These are phyloP conservation scores for Proales similis DNA, from an alignment of 1,140 invertebrate genomes.

Conservation along the genomic window DNA sequence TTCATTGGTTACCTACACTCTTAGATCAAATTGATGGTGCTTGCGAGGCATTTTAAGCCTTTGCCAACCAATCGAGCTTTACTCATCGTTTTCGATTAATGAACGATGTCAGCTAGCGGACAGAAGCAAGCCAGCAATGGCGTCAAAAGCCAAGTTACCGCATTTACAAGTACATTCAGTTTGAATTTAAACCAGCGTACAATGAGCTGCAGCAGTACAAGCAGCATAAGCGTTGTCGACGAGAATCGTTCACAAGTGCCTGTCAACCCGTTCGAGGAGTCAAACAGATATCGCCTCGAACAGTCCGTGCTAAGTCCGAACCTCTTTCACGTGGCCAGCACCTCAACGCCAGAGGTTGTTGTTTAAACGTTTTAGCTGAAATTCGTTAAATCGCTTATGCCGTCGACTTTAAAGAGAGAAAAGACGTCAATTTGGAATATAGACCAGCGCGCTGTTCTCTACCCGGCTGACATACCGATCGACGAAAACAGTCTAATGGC, in stretches of 20 bases:
- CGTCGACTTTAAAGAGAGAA: not conserved
- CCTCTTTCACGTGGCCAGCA: conserved; percentile 21
- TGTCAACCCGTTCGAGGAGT: conserved; percentile 31
- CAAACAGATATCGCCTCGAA: conserved; percentile 31
- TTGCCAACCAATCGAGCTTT: too few relatives aligned
- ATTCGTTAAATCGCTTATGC: not conserved
- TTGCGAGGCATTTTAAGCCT: too few relatives aligned
- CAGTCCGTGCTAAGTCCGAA: conserved; percentile 33
- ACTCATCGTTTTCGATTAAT: too few relatives aligned
- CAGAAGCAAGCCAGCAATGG: too few relatives aligned
- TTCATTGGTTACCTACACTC: too few relatives aligned
- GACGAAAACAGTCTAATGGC: conserved; percentile 22
- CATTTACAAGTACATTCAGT: too few relatives aligned
- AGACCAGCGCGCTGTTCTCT: conserved; percentile 29
- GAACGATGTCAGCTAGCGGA: too few relatives aligned
- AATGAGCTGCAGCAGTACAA: too few relatives aligned
- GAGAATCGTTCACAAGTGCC: conserved; percentile 13
- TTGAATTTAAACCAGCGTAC: too few relatives aligned
- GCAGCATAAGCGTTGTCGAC: too few relatives aligned
- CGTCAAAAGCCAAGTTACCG: too few relatives aligned
- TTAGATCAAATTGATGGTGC: too few relatives aligned
- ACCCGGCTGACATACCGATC: conserved; percentile 32
- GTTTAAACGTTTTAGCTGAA: not conserved
- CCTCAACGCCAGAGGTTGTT: conserved; percentile 30
- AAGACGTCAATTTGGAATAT: conserved; percentile 15